Evolutionary conservation across 2,888 invertebrate species (phyloP).

Genomic region (Odiellus spinosus): DNA sequence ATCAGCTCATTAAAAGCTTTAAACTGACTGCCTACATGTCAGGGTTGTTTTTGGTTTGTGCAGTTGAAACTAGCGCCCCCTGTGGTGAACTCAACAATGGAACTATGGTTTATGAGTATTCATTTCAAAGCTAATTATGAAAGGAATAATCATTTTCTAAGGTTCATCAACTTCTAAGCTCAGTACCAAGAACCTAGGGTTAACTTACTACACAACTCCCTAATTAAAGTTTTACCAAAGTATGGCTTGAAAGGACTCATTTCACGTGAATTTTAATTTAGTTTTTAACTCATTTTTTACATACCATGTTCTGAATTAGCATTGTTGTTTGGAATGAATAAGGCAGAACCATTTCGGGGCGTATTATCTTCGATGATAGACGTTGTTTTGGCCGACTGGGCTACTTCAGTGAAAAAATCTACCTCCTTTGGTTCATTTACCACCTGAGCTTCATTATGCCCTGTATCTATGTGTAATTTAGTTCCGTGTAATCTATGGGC

Average conservation of each 20-base stretch:
- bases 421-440: slow-evolving; percentile 44
- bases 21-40: slow-evolving; percentile 14
- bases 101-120: too few species aligned
- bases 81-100: too few species aligned
- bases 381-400: not conserved
- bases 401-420: slow-evolving; percentile 74
- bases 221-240: too few species aligned
- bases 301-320: not conserved
- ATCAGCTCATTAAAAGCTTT: not conserved
- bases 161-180: not conserved
- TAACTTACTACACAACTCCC: too few species aligned
- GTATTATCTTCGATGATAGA: slow-evolving; percentile 2
- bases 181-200: too few species aligned
- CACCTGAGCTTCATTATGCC: slow-evolving; percentile 38
- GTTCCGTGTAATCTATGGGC: slow-evolving; percentile 76
- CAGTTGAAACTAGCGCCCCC: too few species aligned
- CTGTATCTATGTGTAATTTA: slow-evolving; percentile 58
- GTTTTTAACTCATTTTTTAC: too few species aligned
- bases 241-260: too few species aligned
- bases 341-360: slow-evolving; percentile 11
- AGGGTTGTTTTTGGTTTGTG: slow-evolving; percentile 10
- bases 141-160: not conserved
- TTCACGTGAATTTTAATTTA: too few species aligned
- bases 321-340: slow-evolving; percentile 11
- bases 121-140: not conserved